Conservation (phyloP, 2,113 vertebrate genomes). For the Balaeniceps rex region DNA sequence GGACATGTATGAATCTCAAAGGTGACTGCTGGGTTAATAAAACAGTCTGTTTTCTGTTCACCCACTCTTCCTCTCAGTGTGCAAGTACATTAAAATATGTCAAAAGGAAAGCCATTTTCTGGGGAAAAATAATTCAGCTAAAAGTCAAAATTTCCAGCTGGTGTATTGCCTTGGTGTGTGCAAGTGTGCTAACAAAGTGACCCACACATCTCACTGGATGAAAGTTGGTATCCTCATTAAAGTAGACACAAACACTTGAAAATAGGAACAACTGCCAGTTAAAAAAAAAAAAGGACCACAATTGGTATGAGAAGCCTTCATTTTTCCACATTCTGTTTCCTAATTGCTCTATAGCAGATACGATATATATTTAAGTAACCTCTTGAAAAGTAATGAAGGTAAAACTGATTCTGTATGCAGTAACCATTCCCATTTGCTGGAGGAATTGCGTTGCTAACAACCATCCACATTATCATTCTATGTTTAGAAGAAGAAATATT, state of each 20-base stretch:
- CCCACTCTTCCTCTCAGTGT: constrained; percentile 83
- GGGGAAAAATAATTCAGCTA: constrained; percentile 77
- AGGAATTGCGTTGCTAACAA: constrained; percentile 12
- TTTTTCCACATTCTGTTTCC: constrained; percentile 47
- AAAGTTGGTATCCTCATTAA: constrained; percentile 83
- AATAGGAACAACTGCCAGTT: constrained; percentile 71
- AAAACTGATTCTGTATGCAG: constrained; percentile 50
- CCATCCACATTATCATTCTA: background rate
- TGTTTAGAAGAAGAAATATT: constrained; percentile 25
- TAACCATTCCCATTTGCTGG: constrained; percentile 3
- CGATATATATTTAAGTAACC: constrained; percentile 34
- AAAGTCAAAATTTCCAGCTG: constrained; percentile 81
- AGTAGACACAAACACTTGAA: constrained; percentile 82
- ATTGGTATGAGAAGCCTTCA: constrained; percentile 10
- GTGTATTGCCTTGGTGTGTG: constrained; percentile 65
- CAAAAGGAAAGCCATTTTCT: constrained; percentile 81
- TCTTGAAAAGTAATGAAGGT: constrained; percentile 61
- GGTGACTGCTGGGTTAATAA: constrained; percentile 85
- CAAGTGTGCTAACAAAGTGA: constrained; percentile 74
- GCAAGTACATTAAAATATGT: constrained; percentile 85
- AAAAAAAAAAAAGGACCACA: constrained; percentile 58
- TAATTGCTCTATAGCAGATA: background rate
- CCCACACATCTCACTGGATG: constrained; percentile 73
- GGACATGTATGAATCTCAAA: constrained; percentile 79
- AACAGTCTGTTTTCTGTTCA: constrained; percentile 83